Base-by-base conservation (phyloP, 2,797 vertebrate species). In the Bradypodion ventrale region DNA sequence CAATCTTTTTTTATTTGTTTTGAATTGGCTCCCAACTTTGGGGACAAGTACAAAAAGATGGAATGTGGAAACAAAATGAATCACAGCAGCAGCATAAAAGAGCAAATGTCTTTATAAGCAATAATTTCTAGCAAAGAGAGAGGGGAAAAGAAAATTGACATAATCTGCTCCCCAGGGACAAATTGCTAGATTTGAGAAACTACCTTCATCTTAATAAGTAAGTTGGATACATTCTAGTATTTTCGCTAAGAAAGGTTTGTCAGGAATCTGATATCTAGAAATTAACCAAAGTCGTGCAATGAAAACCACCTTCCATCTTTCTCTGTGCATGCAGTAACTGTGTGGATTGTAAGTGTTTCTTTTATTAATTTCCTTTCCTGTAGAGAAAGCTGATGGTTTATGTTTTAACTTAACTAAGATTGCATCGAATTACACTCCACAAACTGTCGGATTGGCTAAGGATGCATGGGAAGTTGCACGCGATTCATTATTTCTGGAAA, bases 341-440 rank as follows among this genome's bases (percentile, higher is more conserved):
- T 75, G 94, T 94, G 89, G 72, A 94, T 97, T 96, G 95, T 97
- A 98, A 96, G 96, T 96, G 91, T 97, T 95, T 97, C 96, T 95
- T 96, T 96, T 96, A 96, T 97, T 95, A 96, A 97, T 96, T 96
- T 95, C 95, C 94, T 96, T 95, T 96, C 94, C 94, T 94, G 85
- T 98, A 99, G 98, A 98, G 95, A 96, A 97, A 97, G 98, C 97
- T 94, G 98, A 99, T 96, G 98, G 98, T 97, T 98, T 99, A 96
- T 99, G 98, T 97, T 98, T 96, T 98, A 97, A 97, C 96, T 97
- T 99, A 98, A 98, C 97, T 95, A 91, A 95, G 95, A 95, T 98
- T 97, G 98, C 98, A 97, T 96, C 97, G 93, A 98, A 95, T 97
- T 96, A 96, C 96, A 97, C 95, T 91, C 98, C 98, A 93, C 97